phyloP scores from a whole-genome alignment of 2,888 invertebrate genomes.

The Clistopyga incitator region DNA sequence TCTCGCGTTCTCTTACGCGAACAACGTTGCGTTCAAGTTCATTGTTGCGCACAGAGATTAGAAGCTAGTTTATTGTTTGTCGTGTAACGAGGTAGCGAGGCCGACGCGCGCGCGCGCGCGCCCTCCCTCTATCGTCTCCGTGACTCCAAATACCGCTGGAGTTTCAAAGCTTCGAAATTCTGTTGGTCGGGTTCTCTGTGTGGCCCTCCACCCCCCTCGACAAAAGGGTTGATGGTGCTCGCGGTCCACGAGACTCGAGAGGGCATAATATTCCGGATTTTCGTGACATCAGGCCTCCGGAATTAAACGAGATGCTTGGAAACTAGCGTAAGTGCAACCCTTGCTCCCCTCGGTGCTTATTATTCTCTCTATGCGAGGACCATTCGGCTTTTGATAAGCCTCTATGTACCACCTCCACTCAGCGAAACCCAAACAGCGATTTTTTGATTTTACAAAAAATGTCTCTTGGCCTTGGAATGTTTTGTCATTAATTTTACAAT shows the following conservation, averaged over 20 bases:
- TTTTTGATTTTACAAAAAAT: too few relatives aligned
- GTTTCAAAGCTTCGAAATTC: slow-evolving; percentile 47
- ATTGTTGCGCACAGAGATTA: slow-evolving; percentile 72
- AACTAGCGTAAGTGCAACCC: slow-evolving; percentile 14
- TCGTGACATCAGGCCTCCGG: slow-evolving; percentile 6
- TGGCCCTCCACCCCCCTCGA: not conserved
- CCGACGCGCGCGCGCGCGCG: not conserved
- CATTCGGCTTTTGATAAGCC: not conserved
- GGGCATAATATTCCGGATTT: slow-evolving; percentile 1
- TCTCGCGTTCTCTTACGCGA: slow-evolving; percentile 10
- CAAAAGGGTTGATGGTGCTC: slow-evolving; percentile 10
- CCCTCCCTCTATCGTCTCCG: slow-evolving; percentile 42
- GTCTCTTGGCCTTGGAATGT: too few relatives aligned
- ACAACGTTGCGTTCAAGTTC: slow-evolving; percentile 67
- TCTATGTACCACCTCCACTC: not conserved
- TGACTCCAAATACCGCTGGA: slow-evolving; percentile 54
- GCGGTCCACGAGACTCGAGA: slow-evolving; percentile 20
- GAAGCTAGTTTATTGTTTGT: slow-evolving; percentile 67
- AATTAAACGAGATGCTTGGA: slow-evolving; percentile 15
- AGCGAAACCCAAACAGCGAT: not conserved
- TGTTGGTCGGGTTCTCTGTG: slow-evolving; percentile 12
- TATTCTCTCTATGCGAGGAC: not conserved
- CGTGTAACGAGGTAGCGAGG: slow-evolving; percentile 51
- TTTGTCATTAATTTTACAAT: too few relatives aligned
- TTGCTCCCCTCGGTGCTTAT: not conserved